Conservation (phyloP, 2,888 invertebrate species). For the Sisyra nigra region DNA sequence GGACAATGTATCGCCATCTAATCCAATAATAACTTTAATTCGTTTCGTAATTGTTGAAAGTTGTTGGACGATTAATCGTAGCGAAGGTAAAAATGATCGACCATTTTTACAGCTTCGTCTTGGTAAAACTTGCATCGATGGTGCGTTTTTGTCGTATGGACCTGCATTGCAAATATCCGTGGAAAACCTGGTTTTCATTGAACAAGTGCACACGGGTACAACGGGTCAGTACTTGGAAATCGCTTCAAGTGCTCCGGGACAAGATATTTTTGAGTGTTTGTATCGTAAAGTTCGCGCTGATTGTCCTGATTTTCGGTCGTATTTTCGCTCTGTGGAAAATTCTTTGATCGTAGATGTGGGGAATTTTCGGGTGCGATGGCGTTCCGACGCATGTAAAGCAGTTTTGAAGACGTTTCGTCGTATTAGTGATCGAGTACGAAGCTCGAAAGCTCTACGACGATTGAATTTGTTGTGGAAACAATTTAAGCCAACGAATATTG, state of each 20-base stretch:
- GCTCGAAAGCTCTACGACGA: constrained; percentile 1
- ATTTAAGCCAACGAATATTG: constrained; percentile 15
- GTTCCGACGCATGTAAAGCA: constrained; percentile 55
- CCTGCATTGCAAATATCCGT: constrained; percentile 58
- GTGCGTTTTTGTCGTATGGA: constrained; percentile 63
- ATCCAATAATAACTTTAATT: constrained; percentile 51
- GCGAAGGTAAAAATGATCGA: constrained; percentile 45
- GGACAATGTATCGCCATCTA: constrained; percentile 65
- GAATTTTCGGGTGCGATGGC: constrained; percentile 44
- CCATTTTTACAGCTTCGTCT: constrained; percentile 60
- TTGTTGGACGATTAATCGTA: constrained; percentile 14
- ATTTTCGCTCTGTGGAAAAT: constrained; percentile 68
- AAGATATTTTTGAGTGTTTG: constrained; percentile 52
- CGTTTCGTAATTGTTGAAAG: constrained; percentile 52
- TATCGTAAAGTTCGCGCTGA: constrained; percentile 66
- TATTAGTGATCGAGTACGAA: not conserved
- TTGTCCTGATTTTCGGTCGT: constrained; percentile 67
- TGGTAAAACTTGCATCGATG: constrained; percentile 51
- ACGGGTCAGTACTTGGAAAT: constrained; percentile 65
- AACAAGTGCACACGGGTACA: constrained; percentile 56
- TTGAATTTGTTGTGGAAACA: not conserved
- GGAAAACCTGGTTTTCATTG: constrained; percentile 47
- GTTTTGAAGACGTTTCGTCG: constrained; percentile 44
- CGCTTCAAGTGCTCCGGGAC: constrained; percentile 40
- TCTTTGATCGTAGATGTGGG: constrained; percentile 55